Evolutionary conservation across 2,113 vertebrate genomes (phyloP).

Genomic region (Pterophyllum scalare): DNA sequence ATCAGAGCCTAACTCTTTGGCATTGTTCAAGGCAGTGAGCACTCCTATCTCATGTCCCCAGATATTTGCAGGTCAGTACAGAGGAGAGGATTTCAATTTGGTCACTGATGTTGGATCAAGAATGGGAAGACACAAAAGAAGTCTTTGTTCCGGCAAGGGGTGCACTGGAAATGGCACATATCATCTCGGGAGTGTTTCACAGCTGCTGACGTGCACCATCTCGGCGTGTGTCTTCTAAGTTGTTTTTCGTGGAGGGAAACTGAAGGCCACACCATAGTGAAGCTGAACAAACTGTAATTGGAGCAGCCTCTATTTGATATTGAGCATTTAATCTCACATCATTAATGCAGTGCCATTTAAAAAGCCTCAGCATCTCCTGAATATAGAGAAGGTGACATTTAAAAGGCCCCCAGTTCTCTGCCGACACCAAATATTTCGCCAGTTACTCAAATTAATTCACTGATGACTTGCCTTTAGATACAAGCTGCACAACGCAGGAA

Average conservation of each 20-base stretch:
- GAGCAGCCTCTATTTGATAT: conserved; percentile 67
- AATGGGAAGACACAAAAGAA: conserved; percentile 57
- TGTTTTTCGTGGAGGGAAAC: conserved; percentile 40
- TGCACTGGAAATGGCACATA: conserved; percentile 62
- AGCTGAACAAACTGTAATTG: conserved; percentile 67
- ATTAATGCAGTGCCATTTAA: conserved; percentile 82
- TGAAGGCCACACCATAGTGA: conserved; percentile 58
- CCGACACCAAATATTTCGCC: conserved; percentile 69
- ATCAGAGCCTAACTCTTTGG: conserved; percentile 57
- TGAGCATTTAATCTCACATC: conserved; percentile 75
- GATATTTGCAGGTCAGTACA: conserved; percentile 77
- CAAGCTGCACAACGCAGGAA: conserved; percentile 52
- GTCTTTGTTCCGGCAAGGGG: conserved; percentile 65
- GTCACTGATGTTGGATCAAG: conserved; percentile 68
- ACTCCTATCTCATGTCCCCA: conserved; percentile 77
- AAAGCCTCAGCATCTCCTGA: conserved; percentile 68
- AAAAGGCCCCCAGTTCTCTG: conserved; percentile 66
- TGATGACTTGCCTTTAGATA: conserved; percentile 72
- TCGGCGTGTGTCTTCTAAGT: not conserved
- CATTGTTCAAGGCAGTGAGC: conserved; percentile 71
- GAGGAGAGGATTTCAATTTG: conserved; percentile 78
- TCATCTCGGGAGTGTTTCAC: conserved; percentile 49
- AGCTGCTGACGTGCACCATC: not conserved
- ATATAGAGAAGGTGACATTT: conserved; percentile 82
- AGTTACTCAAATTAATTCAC: conserved; percentile 76